A percentile compares a stretch with the other conserved stretches of the same genome.
phyloP scores from a whole-genome alignment of 2,888 invertebrate species.

The Amiota mariae region DNA sequence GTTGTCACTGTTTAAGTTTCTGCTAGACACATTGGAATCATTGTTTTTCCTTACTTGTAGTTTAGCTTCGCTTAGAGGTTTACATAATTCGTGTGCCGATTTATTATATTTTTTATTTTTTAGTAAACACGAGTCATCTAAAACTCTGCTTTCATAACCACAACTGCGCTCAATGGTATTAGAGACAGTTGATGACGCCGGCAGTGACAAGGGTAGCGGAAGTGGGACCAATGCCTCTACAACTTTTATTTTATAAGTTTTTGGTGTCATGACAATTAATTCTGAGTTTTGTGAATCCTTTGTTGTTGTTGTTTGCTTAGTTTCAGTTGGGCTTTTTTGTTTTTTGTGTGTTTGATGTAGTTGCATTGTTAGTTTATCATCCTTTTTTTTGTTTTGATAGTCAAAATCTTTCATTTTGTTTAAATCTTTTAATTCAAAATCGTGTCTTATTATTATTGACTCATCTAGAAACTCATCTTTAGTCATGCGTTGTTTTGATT shows the following conservation, averaged over 20 bases:
- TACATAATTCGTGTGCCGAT: neutral
- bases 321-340: neutral
- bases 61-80: neutral
- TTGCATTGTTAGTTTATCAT: conserved; percentile 8
- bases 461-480: too few relatives aligned
- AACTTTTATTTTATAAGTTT: conserved; percentile 35
- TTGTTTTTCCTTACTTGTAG: neutral
- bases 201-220: too few relatives aligned
- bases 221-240: conserved; percentile 19
- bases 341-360: neutral
- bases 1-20: conserved; percentile 25
- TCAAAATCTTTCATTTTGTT: conserved; percentile 16
- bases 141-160: neutral
- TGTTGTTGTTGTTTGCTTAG: conserved; percentile 8
- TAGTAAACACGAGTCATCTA: neutral
- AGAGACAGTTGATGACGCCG: too few relatives aligned
- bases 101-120: conserved; percentile 18
- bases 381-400: neutral
- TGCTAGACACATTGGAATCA: neutral
- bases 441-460: too few relatives aligned
- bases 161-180: neutral
- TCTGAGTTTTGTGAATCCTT: neutral
- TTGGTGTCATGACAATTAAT: neutral
- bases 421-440: too few relatives aligned
- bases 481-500: too few relatives aligned